A percentile compares a stretch with the other conserved stretches of the same genome.
phyloP scores from a whole-genome alignment of 64 coral and sea anemone species.

The Platygyra sinensis region DNA sequence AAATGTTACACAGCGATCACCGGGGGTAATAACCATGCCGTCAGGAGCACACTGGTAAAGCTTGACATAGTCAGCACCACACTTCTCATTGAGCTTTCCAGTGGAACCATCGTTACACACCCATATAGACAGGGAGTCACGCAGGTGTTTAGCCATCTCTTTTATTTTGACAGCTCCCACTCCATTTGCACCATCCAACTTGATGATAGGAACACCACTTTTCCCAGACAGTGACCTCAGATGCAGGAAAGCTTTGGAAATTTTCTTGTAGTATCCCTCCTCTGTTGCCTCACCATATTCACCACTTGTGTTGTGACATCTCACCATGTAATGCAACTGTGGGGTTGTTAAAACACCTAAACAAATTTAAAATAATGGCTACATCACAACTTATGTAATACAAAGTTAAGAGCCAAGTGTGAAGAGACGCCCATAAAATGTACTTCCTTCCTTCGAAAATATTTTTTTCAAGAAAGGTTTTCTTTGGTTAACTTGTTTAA shows the following conservation, averaged over 20 bases:
- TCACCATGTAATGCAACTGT: constrained; percentile 95
- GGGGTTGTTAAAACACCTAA: constrained; percentile 91
- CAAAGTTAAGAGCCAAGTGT: too few species aligned
- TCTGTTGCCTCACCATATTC: constrained; percentile 84
- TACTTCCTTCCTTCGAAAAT: too few species aligned
- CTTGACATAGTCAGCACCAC: constrained; percentile 98
- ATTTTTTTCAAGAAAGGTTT: too few species aligned
- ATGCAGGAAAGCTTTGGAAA: constrained; percentile 87
- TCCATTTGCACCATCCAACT: constrained; percentile 97
- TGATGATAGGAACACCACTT: constrained; percentile 56
- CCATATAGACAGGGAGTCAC: constrained; percentile 60
- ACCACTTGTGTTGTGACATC: constrained; percentile 88
- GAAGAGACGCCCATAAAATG: too few species aligned
- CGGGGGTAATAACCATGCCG: constrained; percentile 68
- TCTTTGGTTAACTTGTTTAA: neutral
- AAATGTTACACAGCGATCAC: constrained; percentile 88
- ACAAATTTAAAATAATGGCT: neutral
- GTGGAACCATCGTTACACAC: constrained; percentile 79
- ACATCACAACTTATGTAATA: too few species aligned
- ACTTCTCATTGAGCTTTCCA: constrained; percentile 91
- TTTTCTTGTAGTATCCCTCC: constrained; percentile 87
- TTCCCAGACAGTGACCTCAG: constrained; percentile 62
- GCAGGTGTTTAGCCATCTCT: constrained; percentile 68
- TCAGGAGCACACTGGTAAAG: constrained; percentile 85
- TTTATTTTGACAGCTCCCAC: constrained; percentile 91